Evolutionary conservation across 2,113 vertebrate genomes (phyloP), one percentile per base, ranked within the genome.

Genomic region (Lamprologus ornatipinnis): DNA sequence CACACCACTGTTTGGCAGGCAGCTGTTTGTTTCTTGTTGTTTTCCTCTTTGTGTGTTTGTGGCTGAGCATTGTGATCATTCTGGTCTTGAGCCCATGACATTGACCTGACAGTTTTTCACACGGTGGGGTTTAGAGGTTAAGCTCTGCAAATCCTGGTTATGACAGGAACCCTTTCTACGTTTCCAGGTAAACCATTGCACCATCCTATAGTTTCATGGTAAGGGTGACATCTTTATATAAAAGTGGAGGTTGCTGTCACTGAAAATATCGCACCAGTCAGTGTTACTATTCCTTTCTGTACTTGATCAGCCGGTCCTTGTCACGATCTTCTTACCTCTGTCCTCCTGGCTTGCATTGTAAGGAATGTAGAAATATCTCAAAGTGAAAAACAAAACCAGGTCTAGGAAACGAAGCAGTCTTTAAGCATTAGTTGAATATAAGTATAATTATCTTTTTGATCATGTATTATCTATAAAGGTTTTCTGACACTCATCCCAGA

Each of bases 1-100:
- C 89, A 89, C 23, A 87, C 49, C 12, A 55, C 68, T 73, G 21
- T 88, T 87, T 87, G 85, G 85, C 84, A 86, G 82, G 63, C 70
- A 83, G 79, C 73, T 86, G 83, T 91, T 91, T 80, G 79, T 85
- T 26, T 90, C 40, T 40, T 37, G 42, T 63, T 80, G 68, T 23
- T 60, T 83, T 85, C 57, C 17, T 84, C 85, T 81, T 81, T 68
- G 40, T 19, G 42, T 19, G 31, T 84, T 58, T 84, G 89, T 84
- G 89, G 92, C 84, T 83, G 17, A 4, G 23, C 57, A 42, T 55
- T 35, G 57, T 81, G 88, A 86, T 91, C 54, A 42, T 79, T 86
- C 60, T 55, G 83, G 89, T 80, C 65, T 82, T 28, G 55, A 80
- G 78, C 73, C 80, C 81, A 35, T 83, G 84, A 86, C 86, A 79